These are phyloP conservation scores for Cranoglanis bouderius DNA, from an alignment of 2,113 vertebrate species.

Conservation along the genomic window DNA sequence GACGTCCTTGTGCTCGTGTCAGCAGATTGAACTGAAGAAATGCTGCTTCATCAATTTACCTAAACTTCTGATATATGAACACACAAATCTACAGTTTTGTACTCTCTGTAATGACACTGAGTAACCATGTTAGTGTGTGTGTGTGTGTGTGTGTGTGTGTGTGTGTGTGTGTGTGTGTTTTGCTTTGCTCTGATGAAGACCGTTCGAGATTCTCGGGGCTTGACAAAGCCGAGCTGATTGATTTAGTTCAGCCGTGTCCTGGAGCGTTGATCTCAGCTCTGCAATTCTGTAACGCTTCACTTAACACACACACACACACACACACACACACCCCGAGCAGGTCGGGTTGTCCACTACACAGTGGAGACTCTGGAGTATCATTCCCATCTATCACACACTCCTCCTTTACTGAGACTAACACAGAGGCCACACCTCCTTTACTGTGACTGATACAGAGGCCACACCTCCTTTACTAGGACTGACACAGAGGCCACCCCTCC, in stretches of 20 bases:
- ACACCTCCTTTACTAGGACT: neutral
- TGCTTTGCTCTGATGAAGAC: slow-evolving; percentile 42
- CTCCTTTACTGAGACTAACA: neutral
- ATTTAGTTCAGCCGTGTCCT: slow-evolving; percentile 67
- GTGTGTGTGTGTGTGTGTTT: slow-evolving; percentile 3
- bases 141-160: neutral
- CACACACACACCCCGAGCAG: neutral
- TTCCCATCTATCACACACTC: neutral
- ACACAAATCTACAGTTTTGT: neutral
- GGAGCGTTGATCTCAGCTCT: slow-evolving; percentile 50
- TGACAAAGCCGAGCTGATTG: slow-evolving; percentile 70
- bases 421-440: neutral
- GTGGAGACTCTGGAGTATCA: neutral
- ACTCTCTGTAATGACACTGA: neutral
- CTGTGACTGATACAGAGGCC: neutral
- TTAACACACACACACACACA: slow-evolving; percentile 41
- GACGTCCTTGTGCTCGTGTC: neutral
- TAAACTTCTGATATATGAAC: neutral
- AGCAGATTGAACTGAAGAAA: neutral
- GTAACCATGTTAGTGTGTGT: neutral
- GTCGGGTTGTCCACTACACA: neutral
- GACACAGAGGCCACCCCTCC: neutral
- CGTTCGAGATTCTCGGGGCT: slow-evolving; percentile 6
- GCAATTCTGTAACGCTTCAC: slow-evolving; percentile 44
- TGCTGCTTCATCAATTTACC: neutral